Percentiles rank a stretch among this genome's conserved stretches.
Evolutionary conservation across 2,888 invertebrate species (phyloP).

Genomic region (Tipula unca): DNA sequence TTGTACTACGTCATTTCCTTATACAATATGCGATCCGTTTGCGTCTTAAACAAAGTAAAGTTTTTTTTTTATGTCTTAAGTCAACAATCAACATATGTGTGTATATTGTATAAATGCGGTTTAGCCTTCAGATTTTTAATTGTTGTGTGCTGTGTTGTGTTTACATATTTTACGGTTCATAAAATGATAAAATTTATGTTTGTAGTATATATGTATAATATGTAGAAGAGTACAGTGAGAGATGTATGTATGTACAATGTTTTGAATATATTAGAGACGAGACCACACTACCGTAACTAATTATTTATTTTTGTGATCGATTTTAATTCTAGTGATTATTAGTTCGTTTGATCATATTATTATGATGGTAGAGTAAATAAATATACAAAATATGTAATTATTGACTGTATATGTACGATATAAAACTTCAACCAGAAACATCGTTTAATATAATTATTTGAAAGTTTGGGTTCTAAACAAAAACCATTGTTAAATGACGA

Average conservation of each 20-base stretch:
- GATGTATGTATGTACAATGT: background rate
- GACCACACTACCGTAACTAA: background rate
- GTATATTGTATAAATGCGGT: background rate
- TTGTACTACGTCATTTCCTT: constrained; percentile 20
- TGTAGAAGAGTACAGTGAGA: background rate
- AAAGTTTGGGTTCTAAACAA: too few relatives aligned
- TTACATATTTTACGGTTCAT: background rate
- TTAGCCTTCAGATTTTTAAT: background rate
- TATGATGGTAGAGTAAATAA: too few relatives aligned
- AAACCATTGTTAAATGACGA: too few relatives aligned
- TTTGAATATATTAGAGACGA: background rate
- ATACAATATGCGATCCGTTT: too few relatives aligned
- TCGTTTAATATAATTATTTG: too few relatives aligned
- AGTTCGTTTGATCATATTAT: background rate
- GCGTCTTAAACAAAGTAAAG: background rate
- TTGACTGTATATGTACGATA: too few relatives aligned
- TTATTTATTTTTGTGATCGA: background rate
- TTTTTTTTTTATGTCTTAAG: background rate
- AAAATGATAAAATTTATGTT: background rate
- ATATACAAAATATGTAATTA: too few relatives aligned
- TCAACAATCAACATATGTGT: background rate
- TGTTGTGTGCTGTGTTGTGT: background rate
- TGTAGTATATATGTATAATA: too few relatives aligned
- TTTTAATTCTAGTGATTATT: background rate
- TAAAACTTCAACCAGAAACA: too few relatives aligned